A percentile compares a stretch with the other conserved stretches of the same genome.
Conservation (phyloP, 2,888 invertebrate genomes). For the Lasioglossum vierecki region DNA sequence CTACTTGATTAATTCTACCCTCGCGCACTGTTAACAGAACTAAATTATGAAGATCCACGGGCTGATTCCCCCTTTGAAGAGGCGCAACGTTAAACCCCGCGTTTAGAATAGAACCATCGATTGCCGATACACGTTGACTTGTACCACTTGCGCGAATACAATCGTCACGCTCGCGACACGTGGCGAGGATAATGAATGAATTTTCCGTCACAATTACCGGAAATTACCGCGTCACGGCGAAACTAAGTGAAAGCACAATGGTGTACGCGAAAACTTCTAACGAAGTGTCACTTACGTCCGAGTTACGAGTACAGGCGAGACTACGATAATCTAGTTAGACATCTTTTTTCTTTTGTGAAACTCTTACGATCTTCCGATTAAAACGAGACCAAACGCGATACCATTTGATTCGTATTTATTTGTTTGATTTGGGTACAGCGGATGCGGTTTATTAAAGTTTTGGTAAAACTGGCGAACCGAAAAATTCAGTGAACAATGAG, state of each 20-base stretch:
- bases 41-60: not conserved
- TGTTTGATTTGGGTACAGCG: too few relatives aligned
- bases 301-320: too few relatives aligned
- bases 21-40: not conserved
- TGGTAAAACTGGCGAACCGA: too few relatives aligned
- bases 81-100: not conserved
- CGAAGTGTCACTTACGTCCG: too few relatives aligned
- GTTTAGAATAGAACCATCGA: not conserved
- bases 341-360: too few relatives aligned
- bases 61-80: not conserved
- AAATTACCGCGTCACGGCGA: not conserved
- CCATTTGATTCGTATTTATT: too few relatives aligned
- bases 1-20: not conserved
- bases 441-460: too few relatives aligned
- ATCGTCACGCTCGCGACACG: not conserved
- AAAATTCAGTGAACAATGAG: too few relatives aligned
- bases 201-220: too few relatives aligned
- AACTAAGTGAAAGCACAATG: not conserved
- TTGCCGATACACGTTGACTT: not conserved
- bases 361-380: too few relatives aligned
- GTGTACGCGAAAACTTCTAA: not conserved
- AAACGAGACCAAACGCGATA: too few relatives aligned
- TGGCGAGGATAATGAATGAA: not conserved
- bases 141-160: conserved; percentile 23
- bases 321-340: too few relatives aligned